Conservation (phyloP, 37 sponge, comb jelly and placozoan genomes). For the Chondrosia reniformis region DNA sequence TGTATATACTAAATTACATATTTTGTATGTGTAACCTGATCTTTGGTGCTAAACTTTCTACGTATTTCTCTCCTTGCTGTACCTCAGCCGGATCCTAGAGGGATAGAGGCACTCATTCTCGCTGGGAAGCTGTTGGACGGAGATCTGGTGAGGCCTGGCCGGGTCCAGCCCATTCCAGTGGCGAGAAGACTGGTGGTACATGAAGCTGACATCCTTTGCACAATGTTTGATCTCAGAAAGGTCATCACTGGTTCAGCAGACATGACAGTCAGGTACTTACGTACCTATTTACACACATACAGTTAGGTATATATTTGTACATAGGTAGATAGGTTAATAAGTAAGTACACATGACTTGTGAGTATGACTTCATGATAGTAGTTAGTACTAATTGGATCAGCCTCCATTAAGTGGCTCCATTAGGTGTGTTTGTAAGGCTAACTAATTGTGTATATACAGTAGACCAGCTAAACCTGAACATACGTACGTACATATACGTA, state of each 20-base stretch:
- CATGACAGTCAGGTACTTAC: constrained; percentile 40
- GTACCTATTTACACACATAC: background rate
- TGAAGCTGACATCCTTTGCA: constrained; percentile 43
- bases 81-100: constrained; percentile 51
- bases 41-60: too few relatives aligned
- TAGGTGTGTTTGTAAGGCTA: background rate
- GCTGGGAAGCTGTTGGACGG: constrained; percentile 39
- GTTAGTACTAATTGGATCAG: background rate
- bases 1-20: too few relatives aligned
- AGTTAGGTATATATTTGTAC: background rate
- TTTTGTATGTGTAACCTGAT: too few relatives aligned
- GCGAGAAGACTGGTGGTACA: constrained; percentile 47
- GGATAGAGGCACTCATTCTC: constrained; percentile 48
- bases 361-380: too few relatives aligned
- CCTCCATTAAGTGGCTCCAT: background rate
- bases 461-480: background rate
- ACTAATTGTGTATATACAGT: background rate
- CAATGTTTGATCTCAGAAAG: constrained; percentile 73
- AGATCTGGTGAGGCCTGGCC: constrained; percentile 37
- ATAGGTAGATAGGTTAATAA: too few relatives aligned
- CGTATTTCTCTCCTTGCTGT: background rate
- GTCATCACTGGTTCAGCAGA: constrained; percentile 58
- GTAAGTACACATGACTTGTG: too few relatives aligned
- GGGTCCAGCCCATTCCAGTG: constrained; percentile 26
- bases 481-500: too few relatives aligned